Conservation (phyloP, 2,888 invertebrate genomes). For the Melinaea marsaeus region DNA sequence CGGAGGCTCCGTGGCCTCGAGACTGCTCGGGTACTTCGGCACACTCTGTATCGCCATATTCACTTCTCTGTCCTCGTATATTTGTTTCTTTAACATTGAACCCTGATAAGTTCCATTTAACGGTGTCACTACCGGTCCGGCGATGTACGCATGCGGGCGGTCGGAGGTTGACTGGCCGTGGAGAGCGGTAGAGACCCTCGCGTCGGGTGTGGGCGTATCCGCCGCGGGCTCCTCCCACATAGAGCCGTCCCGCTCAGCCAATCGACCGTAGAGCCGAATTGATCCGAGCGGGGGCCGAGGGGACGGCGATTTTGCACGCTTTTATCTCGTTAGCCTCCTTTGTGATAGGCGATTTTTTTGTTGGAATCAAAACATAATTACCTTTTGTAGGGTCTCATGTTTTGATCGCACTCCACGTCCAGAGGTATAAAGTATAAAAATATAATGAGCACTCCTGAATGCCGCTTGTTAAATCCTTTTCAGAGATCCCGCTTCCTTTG, state of each 20-base stretch:
- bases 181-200: slow-evolving; percentile 48
- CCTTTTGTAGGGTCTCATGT: slow-evolving; percentile 77
- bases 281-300: slow-evolving; percentile 69
- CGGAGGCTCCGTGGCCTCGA: slow-evolving; percentile 78
- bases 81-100: slow-evolving; percentile 82
- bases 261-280: slow-evolving; percentile 70
- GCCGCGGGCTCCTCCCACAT: slow-evolving; percentile 36
- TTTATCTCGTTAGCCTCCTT: slow-evolving; percentile 78
- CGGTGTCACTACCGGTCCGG: slow-evolving; percentile 59
- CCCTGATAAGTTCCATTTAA: slow-evolving; percentile 73
- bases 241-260: slow-evolving; percentile 65
- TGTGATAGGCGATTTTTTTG: slow-evolving; percentile 76
- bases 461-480: slow-evolving; percentile 77
- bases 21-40: slow-evolving; percentile 81
- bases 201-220: slow-evolving; percentile 43
- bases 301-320: slow-evolving; percentile 76
- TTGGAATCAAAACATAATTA: slow-evolving; percentile 78
- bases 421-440: slow-evolving; percentile 75
- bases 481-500: slow-evolving; percentile 65
- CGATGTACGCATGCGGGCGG: slow-evolving; percentile 75
- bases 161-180: slow-evolving; percentile 69
- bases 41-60: slow-evolving; percentile 84
- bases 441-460: slow-evolving; percentile 74
- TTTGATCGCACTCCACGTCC: slow-evolving; percentile 75
- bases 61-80: slow-evolving; percentile 76